phyloP scores from a whole-genome alignment of 2,888 invertebrate genomes.

The Archaeoteleia sp. region DNA sequence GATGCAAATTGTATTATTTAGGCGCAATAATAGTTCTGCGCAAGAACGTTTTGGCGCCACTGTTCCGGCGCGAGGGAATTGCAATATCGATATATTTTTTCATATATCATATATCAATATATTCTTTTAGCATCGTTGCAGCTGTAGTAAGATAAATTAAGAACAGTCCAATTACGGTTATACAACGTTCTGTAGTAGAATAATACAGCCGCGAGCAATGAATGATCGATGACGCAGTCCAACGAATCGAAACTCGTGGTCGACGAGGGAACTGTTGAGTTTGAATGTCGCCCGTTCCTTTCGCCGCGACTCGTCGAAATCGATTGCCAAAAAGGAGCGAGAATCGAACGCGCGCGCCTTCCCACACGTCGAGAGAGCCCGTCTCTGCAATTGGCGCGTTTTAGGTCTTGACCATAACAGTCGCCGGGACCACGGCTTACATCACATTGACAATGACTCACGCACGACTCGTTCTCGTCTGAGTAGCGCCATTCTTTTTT shows the following conservation, averaged over 20 bases:
- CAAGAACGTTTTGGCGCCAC: too few species aligned
- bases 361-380: slow-evolving; percentile 39
- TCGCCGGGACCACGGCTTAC: slow-evolving; percentile 55
- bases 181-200: too few species aligned
- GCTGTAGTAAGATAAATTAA: too few species aligned
- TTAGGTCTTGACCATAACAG: slow-evolving; percentile 65
- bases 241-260: slow-evolving; percentile 51
- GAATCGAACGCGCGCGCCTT: slow-evolving; percentile 29
- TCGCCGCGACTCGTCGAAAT: slow-evolving; percentile 39
- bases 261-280: slow-evolving; percentile 52
- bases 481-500: too few species aligned
- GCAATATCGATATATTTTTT: too few species aligned
- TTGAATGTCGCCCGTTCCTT: slow-evolving; percentile 55
- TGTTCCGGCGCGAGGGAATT: too few species aligned
- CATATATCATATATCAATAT: too few species aligned
- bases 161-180: too few species aligned
- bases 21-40: too few species aligned
- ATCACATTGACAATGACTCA: slow-evolving; percentile 63
- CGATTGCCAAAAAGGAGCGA: slow-evolving; percentile 50
- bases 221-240: slow-evolving; percentile 30
- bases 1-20: too few species aligned
- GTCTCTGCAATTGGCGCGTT: slow-evolving; percentile 48
- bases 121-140: too few species aligned
- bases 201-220: slow-evolving; percentile 19
- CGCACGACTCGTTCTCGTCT: too few species aligned